Conservation (phyloP, 1,140 invertebrate species). For the Aradophagus sp. region DNA sequence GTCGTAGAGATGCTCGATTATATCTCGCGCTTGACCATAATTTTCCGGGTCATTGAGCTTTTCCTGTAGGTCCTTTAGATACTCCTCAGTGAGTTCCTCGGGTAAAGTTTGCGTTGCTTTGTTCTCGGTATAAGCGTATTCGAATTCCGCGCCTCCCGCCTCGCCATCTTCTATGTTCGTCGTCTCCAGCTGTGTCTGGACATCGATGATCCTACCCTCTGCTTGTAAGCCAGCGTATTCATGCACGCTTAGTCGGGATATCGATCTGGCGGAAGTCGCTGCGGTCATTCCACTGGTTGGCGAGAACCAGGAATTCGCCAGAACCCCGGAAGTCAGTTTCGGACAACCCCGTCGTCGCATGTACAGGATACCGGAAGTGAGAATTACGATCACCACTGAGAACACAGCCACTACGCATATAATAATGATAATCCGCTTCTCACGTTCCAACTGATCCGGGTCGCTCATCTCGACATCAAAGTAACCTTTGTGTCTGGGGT, state of each 20-base stretch:
- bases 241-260: slow-evolving; percentile 78
- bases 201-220: slow-evolving; percentile 66
- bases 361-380: slow-evolving; percentile 75
- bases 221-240: slow-evolving; percentile 79
- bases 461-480: slow-evolving; percentile 72
- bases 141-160: slow-evolving; percentile 63
- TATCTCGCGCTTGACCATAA: slow-evolving; percentile 83
- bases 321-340: slow-evolving; percentile 65
- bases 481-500: slow-evolving; percentile 67
- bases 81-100: slow-evolving; percentile 83
- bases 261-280: slow-evolving; percentile 76
- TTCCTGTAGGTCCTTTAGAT: slow-evolving; percentile 80
- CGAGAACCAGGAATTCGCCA: slow-evolving; percentile 69
- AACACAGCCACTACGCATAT: slow-evolving; percentile 75
- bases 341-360: slow-evolving; percentile 75
- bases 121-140: slow-evolving; percentile 77
- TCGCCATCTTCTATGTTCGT: slow-evolving; percentile 59
- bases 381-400: slow-evolving; percentile 72
- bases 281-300: slow-evolving; percentile 69
- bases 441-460: slow-evolving; percentile 67
- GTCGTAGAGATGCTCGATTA: slow-evolving; percentile 86
- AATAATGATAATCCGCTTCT: slow-evolving; percentile 72
- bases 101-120: slow-evolving; percentile 83
- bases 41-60: slow-evolving; percentile 83
- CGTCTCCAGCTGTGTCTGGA: slow-evolving; percentile 60